phyloP scores from a whole-genome alignment of 2,113 vertebrate genomes.

The Gavia stellata region DNA sequence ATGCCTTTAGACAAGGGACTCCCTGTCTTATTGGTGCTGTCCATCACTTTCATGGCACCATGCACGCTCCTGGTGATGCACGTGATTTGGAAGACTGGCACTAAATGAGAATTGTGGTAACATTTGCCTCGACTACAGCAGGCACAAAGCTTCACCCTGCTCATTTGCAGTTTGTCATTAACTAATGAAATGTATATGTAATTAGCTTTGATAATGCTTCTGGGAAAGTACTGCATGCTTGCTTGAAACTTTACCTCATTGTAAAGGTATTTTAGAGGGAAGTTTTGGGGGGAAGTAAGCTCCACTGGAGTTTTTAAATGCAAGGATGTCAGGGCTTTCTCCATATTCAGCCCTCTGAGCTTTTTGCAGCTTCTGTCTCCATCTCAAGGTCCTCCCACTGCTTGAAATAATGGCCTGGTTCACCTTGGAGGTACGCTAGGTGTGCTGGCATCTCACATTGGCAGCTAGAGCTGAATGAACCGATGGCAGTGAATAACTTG shows the following conservation, averaged over 20 bases:
- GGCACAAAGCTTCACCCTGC: background rate
- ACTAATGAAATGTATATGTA: background rate
- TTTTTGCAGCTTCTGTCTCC: background rate
- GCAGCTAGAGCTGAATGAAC: background rate
- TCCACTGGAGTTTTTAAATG: background rate
- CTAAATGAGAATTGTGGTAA: background rate
- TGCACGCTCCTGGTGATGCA: fast-evolving
- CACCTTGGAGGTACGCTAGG: background rate
- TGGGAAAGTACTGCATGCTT: background rate
- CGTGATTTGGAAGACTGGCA: background rate
- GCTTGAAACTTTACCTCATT: background rate
- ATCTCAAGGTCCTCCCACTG: fast-evolving
- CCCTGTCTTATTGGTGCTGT: background rate
- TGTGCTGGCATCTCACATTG: background rate
- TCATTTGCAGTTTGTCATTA: background rate
- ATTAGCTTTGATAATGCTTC: background rate
- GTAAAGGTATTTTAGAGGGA: background rate
- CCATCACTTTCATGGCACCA: background rate
- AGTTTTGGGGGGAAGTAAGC: background rate
- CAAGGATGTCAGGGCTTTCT: background rate
- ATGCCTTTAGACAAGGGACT: background rate
- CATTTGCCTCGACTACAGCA: background rate
- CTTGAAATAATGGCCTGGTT: background rate
- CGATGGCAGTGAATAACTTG: background rate
- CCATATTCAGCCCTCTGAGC: background rate